A percentile compares a stretch with the other conserved stretches of the same genome.
Conservation (phyloP, 2,113 vertebrate genomes). For the Rhinichthys klamathensis region DNA sequence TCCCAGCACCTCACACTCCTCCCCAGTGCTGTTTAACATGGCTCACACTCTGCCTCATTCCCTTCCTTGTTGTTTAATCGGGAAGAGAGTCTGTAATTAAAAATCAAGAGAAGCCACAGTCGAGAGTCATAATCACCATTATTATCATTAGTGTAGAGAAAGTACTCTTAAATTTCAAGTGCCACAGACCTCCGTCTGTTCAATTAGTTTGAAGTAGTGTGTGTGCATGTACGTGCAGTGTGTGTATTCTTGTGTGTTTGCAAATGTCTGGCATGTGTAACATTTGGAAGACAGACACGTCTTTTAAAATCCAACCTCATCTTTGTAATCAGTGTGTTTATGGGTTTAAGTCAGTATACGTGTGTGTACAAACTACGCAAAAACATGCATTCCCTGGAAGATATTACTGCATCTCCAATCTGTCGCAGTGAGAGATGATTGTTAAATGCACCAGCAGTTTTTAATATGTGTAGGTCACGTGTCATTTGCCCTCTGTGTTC, state of each 20-base stretch:
- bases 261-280: not conserved
- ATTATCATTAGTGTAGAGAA: slow-evolving; percentile 66
- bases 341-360: slow-evolving; percentile 19
- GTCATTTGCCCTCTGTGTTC: slow-evolving; percentile 13
- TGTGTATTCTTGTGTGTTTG: slow-evolving; percentile 40
- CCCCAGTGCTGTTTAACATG: not conserved
- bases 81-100: slow-evolving; percentile 66
- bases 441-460: slow-evolving; percentile 19
- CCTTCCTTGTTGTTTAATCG: slow-evolving; percentile 49
- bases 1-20: slow-evolving; percentile 18
- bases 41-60: not conserved
- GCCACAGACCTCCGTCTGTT: slow-evolving; percentile 55
- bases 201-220: slow-evolving; percentile 48
- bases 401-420: not conserved
- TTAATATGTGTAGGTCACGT: slow-evolving; percentile 47
- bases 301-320: not conserved
- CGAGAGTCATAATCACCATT: slow-evolving; percentile 66
- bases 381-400: not conserved
- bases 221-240: not conserved
- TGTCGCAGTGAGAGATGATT: slow-evolving; percentile 31
- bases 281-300: not conserved
- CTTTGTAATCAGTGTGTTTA: not conserved
- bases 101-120: slow-evolving; percentile 65
- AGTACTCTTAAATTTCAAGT: slow-evolving; percentile 64
- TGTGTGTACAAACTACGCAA: slow-evolving; percentile 1